These are phyloP conservation scores for Neodiprion fabricii DNA, from an alignment of 1,140 invertebrate genomes.

Conservation along the genomic window DNA sequence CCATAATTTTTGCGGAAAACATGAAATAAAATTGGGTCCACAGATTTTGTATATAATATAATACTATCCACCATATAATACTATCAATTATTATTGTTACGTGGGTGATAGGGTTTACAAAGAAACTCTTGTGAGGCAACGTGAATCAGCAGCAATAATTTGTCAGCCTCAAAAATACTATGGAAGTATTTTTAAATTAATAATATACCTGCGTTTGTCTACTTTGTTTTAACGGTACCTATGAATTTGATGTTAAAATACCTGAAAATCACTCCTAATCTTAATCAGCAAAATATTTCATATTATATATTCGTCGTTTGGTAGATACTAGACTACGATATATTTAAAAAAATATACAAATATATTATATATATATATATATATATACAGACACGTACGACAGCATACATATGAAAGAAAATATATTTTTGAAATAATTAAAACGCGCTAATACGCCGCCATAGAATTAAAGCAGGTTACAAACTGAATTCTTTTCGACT, in stretches of 20 bases:
- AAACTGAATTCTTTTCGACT: background rate
- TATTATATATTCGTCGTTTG: background rate
- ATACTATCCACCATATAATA: background rate
- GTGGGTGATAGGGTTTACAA: background rate
- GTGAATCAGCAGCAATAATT: constrained; percentile 3
- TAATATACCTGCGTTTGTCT: background rate
- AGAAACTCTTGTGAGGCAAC: constrained; percentile 4
- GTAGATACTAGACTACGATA: background rate
- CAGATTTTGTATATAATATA: background rate
- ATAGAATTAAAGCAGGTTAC: background rate
- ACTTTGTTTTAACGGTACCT: background rate
- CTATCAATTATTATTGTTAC: background rate
- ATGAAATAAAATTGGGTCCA: background rate
- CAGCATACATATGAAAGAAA: background rate
- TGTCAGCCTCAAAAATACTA: background rate
- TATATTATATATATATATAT: background rate
- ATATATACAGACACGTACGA: background rate
- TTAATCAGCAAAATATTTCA: background rate
- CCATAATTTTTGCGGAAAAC: background rate
- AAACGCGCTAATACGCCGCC: background rate
- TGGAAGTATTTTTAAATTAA: background rate
- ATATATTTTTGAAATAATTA: constrained; percentile 2
- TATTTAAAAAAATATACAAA: background rate
- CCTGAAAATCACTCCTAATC: constrained; percentile 2
- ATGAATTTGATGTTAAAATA: background rate